Evolutionary conservation across 1,140 invertebrate species (phyloP), one percentile per base, ranked within the genome.

Genomic region (Chironomus tepperi): DNA sequence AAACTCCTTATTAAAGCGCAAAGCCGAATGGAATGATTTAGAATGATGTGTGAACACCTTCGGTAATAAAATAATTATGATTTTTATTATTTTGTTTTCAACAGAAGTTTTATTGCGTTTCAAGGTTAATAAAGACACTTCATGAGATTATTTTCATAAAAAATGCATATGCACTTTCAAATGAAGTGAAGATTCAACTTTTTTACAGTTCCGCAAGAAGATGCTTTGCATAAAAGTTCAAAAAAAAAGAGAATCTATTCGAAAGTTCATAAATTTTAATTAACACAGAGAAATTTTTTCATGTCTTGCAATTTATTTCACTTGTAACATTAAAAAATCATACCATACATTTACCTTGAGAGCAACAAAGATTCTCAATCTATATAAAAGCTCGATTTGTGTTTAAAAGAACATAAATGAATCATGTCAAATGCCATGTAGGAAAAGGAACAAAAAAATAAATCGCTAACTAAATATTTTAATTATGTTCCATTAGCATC

Each of bases 401-500:
- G 47, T 57, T 34, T 34, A 1, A 34, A 34, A 34, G 24, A 34
- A 34, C 24, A 34, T 34, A 57, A n/a, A 57, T 57, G 47, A 57
- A 57, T 57, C 47, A 57, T 57, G 47, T 57, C 47, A 57, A 57
- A 57, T 57, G 12, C 3, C 47, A 57, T 12, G 47, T n/a, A 57
- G 47, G 12, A 57, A 57, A 15, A 57, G 47, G 12, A n/a, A 57
- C 5, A n/a, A 15, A 57, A 57, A 57, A 57, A 57, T 57, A n/a
- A n/a, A 57, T 57, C 47, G 47, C 47, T 57, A 12, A n/a, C n/a
- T 57, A 57, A 57, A 57, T 57, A 57, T 57, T 57, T 57, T 57
- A 57, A 57, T 57, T 57, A 57, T 57, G 47, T 57, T 57, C 47
- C 47, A 57, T 57, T 57, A 57, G 47, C 47, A 57, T 57, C 47